These are phyloP conservation scores for Nibea albiflora DNA, from an alignment of 2,113 vertebrate genomes.

Conservation along the genomic window DNA sequence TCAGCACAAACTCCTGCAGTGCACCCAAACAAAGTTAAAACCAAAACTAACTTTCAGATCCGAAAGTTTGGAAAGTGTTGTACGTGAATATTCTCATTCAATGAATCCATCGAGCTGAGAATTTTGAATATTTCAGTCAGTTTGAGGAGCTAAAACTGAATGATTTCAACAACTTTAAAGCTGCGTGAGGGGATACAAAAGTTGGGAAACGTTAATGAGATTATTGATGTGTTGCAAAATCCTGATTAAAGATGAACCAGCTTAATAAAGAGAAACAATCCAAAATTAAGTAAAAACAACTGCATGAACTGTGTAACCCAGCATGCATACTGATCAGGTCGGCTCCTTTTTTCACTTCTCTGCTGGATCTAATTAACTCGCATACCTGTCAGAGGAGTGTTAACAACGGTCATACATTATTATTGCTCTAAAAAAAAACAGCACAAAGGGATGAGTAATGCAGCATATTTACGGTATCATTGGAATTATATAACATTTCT, in stretches of 20 bases:
- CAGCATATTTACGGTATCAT: too few relatives aligned
- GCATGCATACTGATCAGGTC: background rate
- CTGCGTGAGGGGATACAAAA: background rate
- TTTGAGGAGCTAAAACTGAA: background rate
- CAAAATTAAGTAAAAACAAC: background rate
- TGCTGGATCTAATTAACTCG: background rate
- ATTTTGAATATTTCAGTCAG: background rate
- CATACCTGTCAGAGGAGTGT: background rate
- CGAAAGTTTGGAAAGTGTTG: too few relatives aligned
- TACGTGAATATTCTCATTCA: background rate
- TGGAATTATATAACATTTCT: background rate
- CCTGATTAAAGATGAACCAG: too few relatives aligned
- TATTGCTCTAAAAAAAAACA: background rate
- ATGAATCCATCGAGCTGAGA: background rate
- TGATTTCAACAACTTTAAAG: background rate
- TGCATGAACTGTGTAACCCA: too few relatives aligned
- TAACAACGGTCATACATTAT: background rate
- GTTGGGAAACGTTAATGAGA: background rate
- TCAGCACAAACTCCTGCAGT: background rate
- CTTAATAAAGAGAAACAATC: too few relatives aligned
- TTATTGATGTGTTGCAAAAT: background rate
- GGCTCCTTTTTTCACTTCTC: background rate
- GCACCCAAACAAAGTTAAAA: background rate
- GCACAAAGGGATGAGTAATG: too few relatives aligned
- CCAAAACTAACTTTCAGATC: background rate